Evolutionary conservation across 2,888 invertebrate species (phyloP), one percentile per base, ranked within the genome.

Genomic region (Caenorhabditis sulstoni): DNA sequence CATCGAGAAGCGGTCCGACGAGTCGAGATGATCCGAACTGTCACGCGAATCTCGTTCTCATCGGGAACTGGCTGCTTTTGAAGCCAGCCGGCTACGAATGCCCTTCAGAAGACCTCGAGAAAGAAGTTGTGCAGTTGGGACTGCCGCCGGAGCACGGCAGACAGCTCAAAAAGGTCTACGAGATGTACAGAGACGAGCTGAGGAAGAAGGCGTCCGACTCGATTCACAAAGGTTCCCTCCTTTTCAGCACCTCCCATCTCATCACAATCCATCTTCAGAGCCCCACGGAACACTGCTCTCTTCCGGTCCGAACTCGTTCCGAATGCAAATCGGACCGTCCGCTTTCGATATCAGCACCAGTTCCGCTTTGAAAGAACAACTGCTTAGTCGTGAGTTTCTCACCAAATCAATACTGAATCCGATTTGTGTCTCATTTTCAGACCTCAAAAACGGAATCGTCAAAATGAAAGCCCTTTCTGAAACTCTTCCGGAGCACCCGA

Each of bases 31-130:
- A n/a, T n/a, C n/a, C n/a, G n/a, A n/a, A n/a, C 37, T 37, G 37
- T 11, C 37, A 8, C 11, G 41, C 29, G 14, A 53, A 71, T 22
- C 47, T 65, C 7, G 20, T 59, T 20, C 16, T 74, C 9, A 59
- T 74, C 45, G 58, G 58, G 5, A 44, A 52, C 11, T 77, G 77
- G 77, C 22, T 77, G 7, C 68, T 77, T 8, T 7, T 58, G 39
- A 77, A 77, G 29, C 62, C 77, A 41, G 77, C 77, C 12, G 77
- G 77, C 9, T 64, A 77, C 18, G 53, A 65, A 14, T 77, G 77
- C 39, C 29, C 77, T 23, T 37, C 65, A 11, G 65, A 68, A 41
- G 77, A 77, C 57, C 52, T 77, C 11, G 44, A 64, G 20, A 68
- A 70, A n/a, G 77, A 77, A 47, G 53, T 77, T 7, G 53, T 58